These are phyloP conservation scores for Coregonus sp. DNA, from an alignment of 2,797 vertebrate genomes.

Conservation along the genomic window DNA sequence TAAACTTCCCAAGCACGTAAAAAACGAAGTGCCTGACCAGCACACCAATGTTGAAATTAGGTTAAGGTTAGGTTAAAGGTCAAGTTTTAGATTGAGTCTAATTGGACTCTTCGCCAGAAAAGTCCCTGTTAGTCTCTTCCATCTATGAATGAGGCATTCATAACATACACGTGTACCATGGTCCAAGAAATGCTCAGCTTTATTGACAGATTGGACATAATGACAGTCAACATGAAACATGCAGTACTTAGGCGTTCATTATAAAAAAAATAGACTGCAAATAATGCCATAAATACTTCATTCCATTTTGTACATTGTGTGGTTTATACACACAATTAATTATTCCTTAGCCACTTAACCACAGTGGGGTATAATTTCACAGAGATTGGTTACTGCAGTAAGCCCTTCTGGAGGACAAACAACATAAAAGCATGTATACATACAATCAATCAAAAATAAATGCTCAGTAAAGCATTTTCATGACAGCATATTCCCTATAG, in stretches of 20 bases:
- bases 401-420: background rate
- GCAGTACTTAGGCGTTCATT: background rate
- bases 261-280: background rate
- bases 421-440: background rate
- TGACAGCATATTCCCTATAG: background rate
- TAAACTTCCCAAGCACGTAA: background rate
- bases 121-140: too few relatives aligned
- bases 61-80: background rate
- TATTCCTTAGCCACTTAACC: background rate
- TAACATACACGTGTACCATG: background rate
- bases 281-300: background rate
- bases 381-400: background rate
- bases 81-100: background rate
- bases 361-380: background rate
- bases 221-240: background rate
- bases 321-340: background rate
- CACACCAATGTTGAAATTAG: too few relatives aligned
- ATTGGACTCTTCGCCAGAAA: background rate
- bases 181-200: background rate
- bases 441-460: background rate
- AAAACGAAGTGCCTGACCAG: background rate
- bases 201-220: background rate
- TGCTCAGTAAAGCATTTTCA: background rate
- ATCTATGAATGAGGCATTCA: background rate
- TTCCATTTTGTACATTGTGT: background rate